phyloP scores from a whole-genome alignment of 2,888 invertebrate genomes.

The Drosophila imparisetae region DNA sequence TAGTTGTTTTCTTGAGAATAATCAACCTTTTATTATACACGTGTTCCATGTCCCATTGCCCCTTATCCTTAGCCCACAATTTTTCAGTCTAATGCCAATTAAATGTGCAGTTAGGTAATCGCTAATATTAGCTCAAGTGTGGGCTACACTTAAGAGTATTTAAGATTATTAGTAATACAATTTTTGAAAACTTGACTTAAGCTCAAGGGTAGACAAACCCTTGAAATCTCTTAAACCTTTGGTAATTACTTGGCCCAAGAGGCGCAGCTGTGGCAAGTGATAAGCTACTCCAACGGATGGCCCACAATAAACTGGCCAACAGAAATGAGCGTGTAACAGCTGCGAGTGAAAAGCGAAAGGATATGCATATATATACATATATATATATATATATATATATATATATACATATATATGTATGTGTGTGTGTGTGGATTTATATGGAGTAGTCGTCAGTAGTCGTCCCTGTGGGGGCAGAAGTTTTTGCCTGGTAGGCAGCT shows the following conservation, averaged over 20 bases:
- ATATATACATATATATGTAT: background rate
- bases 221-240: conserved; percentile 52
- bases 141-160: background rate
- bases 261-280: conserved; percentile 59
- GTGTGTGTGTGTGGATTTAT: background rate
- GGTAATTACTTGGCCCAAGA: conserved; percentile 52
- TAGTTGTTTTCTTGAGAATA: background rate
- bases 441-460: background rate
- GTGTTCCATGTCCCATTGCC: background rate
- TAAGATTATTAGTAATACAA: conserved; percentile 12
- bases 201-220: conserved; percentile 12
- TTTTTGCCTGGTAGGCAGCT: conserved; percentile 37
- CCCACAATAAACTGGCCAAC: conserved; percentile 45
- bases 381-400: background rate
- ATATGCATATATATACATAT: background rate
- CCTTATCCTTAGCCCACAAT: background rate
- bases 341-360: conserved; percentile 44
- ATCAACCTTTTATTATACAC: background rate
- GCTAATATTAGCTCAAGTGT: background rate
- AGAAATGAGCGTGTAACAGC: conserved; percentile 42
- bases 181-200: conserved; percentile 13
- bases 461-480: conserved; percentile 18
- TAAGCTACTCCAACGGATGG: conserved; percentile 46
- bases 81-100: background rate
- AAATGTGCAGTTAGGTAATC: background rate